These are phyloP conservation scores for Melinopterus prodromus DNA, from an alignment of 2,888 invertebrate species.

Conservation along the genomic window DNA sequence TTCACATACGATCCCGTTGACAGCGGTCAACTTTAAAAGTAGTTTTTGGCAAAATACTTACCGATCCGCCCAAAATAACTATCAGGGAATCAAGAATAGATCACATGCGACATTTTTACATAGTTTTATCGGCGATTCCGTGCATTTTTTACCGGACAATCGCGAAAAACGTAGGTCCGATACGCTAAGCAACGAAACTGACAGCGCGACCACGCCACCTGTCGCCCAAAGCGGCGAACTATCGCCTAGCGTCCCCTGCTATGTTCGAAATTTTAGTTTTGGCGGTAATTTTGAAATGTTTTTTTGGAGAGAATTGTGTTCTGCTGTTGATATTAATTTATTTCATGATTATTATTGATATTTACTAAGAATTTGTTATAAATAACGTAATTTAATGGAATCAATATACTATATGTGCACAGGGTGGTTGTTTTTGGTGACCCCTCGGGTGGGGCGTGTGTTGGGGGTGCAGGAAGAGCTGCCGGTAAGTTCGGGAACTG, in stretches of 20 bases:
- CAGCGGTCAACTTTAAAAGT: neutral
- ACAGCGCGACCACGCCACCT: neutral
- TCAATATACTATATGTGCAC: no score
- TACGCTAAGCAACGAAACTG: neutral
- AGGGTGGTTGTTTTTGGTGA: neutral
- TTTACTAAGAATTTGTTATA: no score
- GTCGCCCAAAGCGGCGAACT: neutral
- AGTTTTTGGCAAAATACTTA: neutral
- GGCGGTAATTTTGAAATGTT: neutral
- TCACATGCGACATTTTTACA: neutral
- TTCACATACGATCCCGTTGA: neutral
- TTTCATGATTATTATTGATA: no score
- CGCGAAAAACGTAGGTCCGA: neutral
- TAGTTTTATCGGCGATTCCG: neutral
- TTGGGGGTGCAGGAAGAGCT: neutral
- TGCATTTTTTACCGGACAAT: neutral
- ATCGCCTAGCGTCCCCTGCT: neutral
- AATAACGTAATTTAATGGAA: no score
- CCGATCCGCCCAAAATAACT: neutral
- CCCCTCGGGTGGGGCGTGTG: neutral
- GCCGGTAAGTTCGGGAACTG: conserved; percentile 50
- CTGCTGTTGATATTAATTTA: no score
- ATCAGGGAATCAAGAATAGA: neutral
- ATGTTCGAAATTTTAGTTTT: neutral
- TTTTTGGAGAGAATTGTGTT: neutral